Conservation (phyloP, 2,113 vertebrate genomes). For the Smithornis capensis region DNA sequence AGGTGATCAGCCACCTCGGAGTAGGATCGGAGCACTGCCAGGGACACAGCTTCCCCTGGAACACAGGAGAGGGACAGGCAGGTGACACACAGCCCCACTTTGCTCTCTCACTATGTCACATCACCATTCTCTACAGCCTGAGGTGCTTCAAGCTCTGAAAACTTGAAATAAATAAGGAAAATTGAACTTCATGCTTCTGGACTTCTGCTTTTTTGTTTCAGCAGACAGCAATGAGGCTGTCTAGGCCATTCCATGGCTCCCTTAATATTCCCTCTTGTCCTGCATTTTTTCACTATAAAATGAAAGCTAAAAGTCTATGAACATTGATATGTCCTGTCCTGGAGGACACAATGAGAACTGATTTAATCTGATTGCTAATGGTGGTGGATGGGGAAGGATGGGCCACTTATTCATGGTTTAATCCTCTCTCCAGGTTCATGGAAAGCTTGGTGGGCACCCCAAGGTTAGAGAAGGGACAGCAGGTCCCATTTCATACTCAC, state of each 20-base stretch:
- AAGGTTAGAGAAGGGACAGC: not conserved
- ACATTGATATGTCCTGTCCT: not conserved
- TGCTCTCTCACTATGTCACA: not conserved
- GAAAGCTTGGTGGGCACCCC: not conserved
- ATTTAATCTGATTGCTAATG: not conserved
- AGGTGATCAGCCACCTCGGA: conserved; percentile 79
- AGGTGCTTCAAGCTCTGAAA: not conserved
- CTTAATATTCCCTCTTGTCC: not conserved
- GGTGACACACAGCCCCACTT: not conserved
- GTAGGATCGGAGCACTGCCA: conserved; percentile 81
- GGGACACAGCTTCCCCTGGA: conserved; percentile 90
- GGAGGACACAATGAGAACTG: not conserved
- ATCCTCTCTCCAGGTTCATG: not conserved
- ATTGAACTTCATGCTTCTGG: not conserved
- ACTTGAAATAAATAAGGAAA: not conserved
- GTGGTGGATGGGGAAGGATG: not conserved
- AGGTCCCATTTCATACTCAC: conserved; percentile 73
- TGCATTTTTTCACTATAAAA: not conserved
- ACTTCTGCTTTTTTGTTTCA: not conserved
- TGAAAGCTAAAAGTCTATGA: not conserved
- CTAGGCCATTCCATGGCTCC: not conserved
- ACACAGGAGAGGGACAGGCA: not conserved
- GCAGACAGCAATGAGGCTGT: not conserved
- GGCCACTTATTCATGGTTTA: rapidly evolving
- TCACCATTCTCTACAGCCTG: not conserved